Evolutionary conservation across 2,797 vertebrate species (phyloP), one percentile per base, ranked within the genome.

Genomic region (Sebastes diaconus): DNA sequence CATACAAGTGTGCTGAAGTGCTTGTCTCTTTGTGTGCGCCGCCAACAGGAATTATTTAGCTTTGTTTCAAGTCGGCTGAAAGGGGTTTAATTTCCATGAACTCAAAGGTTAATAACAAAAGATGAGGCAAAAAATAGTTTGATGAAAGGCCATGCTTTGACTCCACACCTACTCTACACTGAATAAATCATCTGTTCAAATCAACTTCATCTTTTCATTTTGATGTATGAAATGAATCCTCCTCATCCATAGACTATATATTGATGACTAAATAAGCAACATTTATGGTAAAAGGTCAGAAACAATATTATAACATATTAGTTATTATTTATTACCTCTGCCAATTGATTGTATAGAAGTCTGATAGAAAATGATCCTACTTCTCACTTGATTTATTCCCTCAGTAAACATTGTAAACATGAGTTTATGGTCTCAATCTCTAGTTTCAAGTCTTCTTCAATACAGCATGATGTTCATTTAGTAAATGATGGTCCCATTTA

Each of bases 71-170:
- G 34, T 68, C 1, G 3, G 39, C 22, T 69, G 24, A 66, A 22
- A 59, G 30, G 42, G 32, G 8, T 67, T 79, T 8, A 4, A 59
- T 83, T 79, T 77, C 52, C 84, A 80, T 77, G 25, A 65, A 24
- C 57, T 71, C 24, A 55, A 79, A 81, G 50, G 61, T 76, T 55
- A 36, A 50, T 25, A 6, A 75, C 7, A 34, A 73, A 73, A 73
- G 54, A 55, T 22, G 10, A 32, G 42, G 25, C 27, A 8, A n/a
- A 39, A 46, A 10, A 25, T 10, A 22, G 24, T 71, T 14, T 7
- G 73, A 72, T 88, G 71, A 57, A 77, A 83, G 67, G 52, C n/a
- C 8, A 2, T 12, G 36, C 8, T 36, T 20, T 64, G 66, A 70
- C 63, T 81, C 64, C n/a, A 57, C 65, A 42, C 16, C 57, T 25